phyloP scores from a whole-genome alignment of 2,888 invertebrate genomes.

The Habrosyne pyritoides region DNA sequence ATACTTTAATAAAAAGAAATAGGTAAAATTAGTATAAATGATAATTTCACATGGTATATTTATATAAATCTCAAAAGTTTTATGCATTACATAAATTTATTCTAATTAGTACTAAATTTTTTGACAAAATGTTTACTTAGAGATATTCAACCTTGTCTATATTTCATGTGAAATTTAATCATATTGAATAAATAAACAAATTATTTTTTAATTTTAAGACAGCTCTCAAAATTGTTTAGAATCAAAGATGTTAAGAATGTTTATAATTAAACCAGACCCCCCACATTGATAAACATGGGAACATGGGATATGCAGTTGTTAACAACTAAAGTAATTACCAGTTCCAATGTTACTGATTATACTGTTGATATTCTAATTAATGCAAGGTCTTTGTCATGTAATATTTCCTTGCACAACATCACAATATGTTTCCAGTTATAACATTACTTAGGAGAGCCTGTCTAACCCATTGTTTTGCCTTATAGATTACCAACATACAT shows the following conservation, averaged over 20 bases:
- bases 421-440: neutral
- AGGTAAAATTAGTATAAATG: too few species aligned
- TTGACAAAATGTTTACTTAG: too few species aligned
- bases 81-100: too few species aligned
- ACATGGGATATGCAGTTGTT: neutral
- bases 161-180: too few species aligned
- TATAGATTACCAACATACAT: slow-evolving; percentile 42
- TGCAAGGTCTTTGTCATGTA: slow-evolving; percentile 3
- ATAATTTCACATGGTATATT: too few species aligned
- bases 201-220: too few species aligned
- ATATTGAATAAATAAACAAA: too few species aligned
- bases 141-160: too few species aligned
- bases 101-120: too few species aligned
- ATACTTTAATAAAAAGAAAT: too few species aligned
- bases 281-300: slow-evolving; percentile 1
- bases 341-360: slow-evolving; percentile 18
- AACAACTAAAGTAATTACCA: slow-evolving; percentile 10
- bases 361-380: slow-evolving; percentile 16
- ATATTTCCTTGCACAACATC: neutral
- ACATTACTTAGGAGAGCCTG: slow-evolving; percentile 10
- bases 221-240: too few species aligned
- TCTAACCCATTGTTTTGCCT: slow-evolving; percentile 53
- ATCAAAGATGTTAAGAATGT: neutral
- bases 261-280: slow-evolving; percentile 4
- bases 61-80: too few species aligned